A percentile compares a stretch with the other conserved stretches of the same genome.
These are phyloP conservation scores for Phalacrocorax pelagicus DNA, from an alignment of 2,113 vertebrate species.

Conservation along the genomic window DNA sequence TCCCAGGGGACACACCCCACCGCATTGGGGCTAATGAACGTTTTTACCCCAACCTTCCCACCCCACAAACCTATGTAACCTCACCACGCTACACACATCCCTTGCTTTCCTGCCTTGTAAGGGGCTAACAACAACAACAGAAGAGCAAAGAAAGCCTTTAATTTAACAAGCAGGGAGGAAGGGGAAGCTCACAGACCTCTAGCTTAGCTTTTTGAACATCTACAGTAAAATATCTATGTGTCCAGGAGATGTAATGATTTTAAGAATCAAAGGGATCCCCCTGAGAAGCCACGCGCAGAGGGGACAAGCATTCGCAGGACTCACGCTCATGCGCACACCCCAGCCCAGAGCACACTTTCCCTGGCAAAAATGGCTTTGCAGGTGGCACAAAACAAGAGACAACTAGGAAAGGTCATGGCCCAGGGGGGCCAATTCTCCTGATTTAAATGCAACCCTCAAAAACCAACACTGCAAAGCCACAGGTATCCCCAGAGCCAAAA, in stretches of 20 bases:
- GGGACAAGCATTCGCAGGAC: not conserved
- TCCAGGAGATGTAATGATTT: not conserved
- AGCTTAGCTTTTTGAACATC: not conserved
- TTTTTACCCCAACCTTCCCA: not conserved
- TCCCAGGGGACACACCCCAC: not conserved
- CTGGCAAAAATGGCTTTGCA: not conserved
- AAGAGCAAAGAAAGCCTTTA: accelerated
- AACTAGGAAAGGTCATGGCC: not conserved
- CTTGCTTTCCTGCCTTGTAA: not conserved
- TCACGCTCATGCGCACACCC: accelerated
- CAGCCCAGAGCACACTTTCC: not conserved
- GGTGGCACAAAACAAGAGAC: not conserved
- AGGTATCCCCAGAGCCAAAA: not conserved
- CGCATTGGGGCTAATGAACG: accelerated
- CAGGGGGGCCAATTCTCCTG: not conserved
- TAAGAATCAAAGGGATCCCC: not conserved
- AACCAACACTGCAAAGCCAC: not conserved
- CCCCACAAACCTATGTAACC: accelerated
- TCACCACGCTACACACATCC: accelerated
- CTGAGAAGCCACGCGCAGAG: accelerated
- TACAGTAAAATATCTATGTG: accelerated
- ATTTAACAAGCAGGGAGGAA: not conserved
- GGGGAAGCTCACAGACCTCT: not conserved
- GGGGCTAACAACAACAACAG: not conserved
- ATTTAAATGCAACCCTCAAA: not conserved